A percentile compares a stretch with the other conserved stretches of the same genome.
Conservation (phyloP, 2,888 invertebrate species). For the Eupelmus urozonus region DNA sequence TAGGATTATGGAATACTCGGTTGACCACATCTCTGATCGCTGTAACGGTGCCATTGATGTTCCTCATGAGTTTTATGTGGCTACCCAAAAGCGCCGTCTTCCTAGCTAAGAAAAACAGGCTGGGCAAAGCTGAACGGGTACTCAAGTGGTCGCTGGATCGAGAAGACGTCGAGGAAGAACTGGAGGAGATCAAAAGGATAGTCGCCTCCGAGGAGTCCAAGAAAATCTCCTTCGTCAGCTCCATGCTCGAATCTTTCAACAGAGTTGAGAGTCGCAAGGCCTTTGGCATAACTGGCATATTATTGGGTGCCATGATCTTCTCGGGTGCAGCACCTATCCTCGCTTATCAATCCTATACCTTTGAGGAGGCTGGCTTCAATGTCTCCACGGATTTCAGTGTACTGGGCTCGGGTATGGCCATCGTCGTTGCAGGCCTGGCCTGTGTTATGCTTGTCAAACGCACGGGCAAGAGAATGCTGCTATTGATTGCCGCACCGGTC, state of each 20-base stretch:
- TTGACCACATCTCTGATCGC: conserved; percentile 69
- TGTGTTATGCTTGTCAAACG: conserved; percentile 71
- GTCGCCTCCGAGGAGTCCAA: conserved; percentile 66
- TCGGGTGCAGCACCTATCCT: conserved; percentile 73
- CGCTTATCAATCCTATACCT: conserved; percentile 73
- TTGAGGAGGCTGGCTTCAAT: conserved; percentile 69
- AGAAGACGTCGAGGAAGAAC: conserved; percentile 70
- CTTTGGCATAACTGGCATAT: conserved; percentile 69
- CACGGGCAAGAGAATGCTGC: conserved; percentile 70
- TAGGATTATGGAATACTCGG: conserved; percentile 65
- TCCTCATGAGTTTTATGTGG: conserved; percentile 71
- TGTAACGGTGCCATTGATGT: conserved; percentile 67
- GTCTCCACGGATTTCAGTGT: conserved; percentile 70
- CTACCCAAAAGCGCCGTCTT: conserved; percentile 74
- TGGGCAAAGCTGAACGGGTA: conserved; percentile 69
- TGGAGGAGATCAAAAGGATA: conserved; percentile 73
- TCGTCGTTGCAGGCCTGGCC: conserved; percentile 69
- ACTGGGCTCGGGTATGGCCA: conserved; percentile 68
- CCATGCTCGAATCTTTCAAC: conserved; percentile 59
- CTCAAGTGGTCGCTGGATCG: conserved; percentile 72
- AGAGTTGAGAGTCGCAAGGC: conserved; percentile 67
- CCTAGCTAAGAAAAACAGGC: conserved; percentile 70
- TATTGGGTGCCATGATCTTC: conserved; percentile 69
- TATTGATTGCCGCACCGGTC: conserved; percentile 68
- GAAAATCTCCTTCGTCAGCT: conserved; percentile 59